Conservation (phyloP, 2,797 vertebrate species). For the Cossypha caffra region DNA sequence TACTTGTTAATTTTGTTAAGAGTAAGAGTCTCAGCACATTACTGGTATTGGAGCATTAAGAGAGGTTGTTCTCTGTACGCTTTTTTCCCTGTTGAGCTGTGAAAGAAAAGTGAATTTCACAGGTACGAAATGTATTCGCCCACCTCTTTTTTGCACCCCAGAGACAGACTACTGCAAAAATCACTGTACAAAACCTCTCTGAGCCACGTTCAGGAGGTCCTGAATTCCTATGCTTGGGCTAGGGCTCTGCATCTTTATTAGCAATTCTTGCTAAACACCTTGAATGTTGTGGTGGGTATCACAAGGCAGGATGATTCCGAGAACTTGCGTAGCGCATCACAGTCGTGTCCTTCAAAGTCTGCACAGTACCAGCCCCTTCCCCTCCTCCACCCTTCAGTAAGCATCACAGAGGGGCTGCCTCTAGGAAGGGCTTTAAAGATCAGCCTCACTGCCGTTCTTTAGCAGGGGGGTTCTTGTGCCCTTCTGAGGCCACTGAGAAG, state of each 20-base stretch:
- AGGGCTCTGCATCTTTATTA: neutral
- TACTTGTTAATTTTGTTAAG: neutral
- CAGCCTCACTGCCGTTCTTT: neutral
- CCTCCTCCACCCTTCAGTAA: neutral
- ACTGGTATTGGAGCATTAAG: neutral
- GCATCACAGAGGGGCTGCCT: neutral
- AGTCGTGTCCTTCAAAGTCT: neutral
- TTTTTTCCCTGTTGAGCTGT: neutral
- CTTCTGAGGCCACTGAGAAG: conserved; percentile 17
- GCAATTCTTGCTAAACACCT: neutral
- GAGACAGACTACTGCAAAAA: neutral
- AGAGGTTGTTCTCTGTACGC: neutral
- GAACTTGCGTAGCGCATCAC: neutral
- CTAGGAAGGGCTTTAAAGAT: neutral
- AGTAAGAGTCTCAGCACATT: neutral
- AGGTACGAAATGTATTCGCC: neutral
- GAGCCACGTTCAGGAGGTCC: neutral
- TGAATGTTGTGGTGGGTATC: neutral
- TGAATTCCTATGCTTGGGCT: neutral
- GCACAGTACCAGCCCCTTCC: neutral
- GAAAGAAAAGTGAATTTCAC: neutral
- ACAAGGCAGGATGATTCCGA: neutral
- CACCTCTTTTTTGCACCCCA: neutral
- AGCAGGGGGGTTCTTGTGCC: neutral
- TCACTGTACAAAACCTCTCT: neutral